Evolutionary conservation across 1,140 invertebrate genomes (phyloP).

Genomic region (Semibalanus balanoides): DNA sequence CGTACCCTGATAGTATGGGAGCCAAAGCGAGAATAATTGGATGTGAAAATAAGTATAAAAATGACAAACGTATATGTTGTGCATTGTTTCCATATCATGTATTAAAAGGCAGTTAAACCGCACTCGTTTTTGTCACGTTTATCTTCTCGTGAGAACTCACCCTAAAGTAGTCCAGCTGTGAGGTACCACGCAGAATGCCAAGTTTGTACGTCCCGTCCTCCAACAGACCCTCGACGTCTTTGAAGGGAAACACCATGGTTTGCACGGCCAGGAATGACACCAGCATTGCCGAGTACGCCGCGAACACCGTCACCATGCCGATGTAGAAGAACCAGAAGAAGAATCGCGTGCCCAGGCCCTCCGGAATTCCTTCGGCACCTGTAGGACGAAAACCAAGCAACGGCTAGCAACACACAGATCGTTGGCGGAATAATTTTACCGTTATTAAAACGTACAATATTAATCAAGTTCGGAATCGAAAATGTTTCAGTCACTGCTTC

Average conservation of each 20-base stretch:
- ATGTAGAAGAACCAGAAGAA: neutral
- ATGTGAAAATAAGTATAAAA: no score
- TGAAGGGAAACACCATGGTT: neutral
- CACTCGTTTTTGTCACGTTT: no score
- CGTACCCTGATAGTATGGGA: no score
- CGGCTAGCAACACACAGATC: neutral
- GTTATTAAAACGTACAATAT: neutral
- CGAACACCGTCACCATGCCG: neutral
- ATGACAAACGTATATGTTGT: no score
- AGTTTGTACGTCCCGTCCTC: neutral
- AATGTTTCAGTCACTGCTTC: neutral
- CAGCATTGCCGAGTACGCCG: neutral
- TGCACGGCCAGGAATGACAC: neutral
- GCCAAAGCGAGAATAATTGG: no score
- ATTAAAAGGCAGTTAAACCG: no score
- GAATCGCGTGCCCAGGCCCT: neutral
- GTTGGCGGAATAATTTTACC: no score
- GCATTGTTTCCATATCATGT: no score
- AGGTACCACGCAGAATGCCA: neutral
- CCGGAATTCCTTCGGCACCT: neutral
- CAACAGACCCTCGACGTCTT: neutral
- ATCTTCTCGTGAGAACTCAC: neutral
- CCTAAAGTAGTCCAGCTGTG: neutral
- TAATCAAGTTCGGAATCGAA: neutral
- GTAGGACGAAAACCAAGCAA: neutral